Percentiles rank a stretch among this genome's conserved stretches.
These are phyloP conservation scores for Harmothoe impar DNA, from an alignment of 2,888 invertebrate genomes.

Conservation along the genomic window DNA sequence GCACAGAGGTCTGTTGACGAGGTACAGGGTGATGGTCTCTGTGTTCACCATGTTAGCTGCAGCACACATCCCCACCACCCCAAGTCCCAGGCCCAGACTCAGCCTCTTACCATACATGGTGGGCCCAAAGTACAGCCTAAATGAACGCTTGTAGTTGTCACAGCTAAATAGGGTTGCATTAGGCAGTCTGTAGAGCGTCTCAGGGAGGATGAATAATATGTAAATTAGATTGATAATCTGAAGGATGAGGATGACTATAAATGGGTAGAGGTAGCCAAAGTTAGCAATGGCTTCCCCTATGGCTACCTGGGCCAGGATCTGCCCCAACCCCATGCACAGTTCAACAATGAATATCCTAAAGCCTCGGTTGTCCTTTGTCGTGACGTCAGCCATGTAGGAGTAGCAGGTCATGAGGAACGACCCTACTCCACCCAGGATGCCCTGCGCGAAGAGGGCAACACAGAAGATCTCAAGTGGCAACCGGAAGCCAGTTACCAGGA, in stretches of 20 bases:
- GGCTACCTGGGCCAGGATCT: conserved; percentile 1
- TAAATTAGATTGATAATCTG: conserved; percentile 13
- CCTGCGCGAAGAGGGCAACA: conserved; percentile 11
- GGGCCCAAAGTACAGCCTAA: neutral
- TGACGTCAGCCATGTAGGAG: conserved; percentile 55
- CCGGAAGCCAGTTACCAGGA: neutral
- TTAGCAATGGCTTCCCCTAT: conserved; percentile 28
- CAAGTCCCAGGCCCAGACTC: neutral
- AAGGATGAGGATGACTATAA: neutral
- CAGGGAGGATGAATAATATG: conserved; percentile 50
- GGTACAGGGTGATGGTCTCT: conserved; percentile 14
- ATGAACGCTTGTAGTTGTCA: neutral
- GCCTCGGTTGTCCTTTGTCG: neutral
- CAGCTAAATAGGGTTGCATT: neutral
- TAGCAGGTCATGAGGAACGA: conserved; percentile 32
- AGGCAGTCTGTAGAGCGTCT: conserved; percentile 10
- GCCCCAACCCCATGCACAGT: neutral
- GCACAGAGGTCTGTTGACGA: conserved; percentile 20
- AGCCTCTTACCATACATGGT: conserved; percentile 2
- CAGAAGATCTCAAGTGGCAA: conserved; percentile 22
- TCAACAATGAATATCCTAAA: conserved; percentile 23
- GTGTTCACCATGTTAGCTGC: neutral
- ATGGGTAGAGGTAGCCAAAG: conserved; percentile 19
- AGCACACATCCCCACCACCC: neutral
- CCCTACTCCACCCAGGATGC: conserved; percentile 1